Base-by-base conservation (phyloP, 2,888 invertebrate genomes). In the Callosobruchus maculatus region DNA sequence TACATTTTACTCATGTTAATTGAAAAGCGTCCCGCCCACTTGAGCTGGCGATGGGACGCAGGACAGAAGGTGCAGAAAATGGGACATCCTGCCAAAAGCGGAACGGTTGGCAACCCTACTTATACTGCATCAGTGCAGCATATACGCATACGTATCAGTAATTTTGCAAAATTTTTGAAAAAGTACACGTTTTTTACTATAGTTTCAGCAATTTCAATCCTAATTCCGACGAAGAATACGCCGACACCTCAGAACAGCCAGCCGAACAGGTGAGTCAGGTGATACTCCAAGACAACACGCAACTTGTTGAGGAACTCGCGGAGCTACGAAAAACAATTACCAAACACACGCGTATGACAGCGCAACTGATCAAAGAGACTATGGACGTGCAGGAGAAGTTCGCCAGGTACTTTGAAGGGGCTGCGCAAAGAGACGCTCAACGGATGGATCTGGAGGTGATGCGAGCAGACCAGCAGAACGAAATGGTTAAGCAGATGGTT, bases 401-500 rank as follows among this genome's bases (percentile, higher is more conserved):
- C 13, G 72, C 76, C 13, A 74, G 74, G 4, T 75, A 75, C 68
- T 74, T 78, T n/a, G 78, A 77, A 7, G 72, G 72, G 9, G 68
- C 77, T 0, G 71, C 74, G 0, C 72, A 74, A 22, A 75, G 74
- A 21, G 76, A 79, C 68, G 70, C 72, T 22, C 74, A 76, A n/a
- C 70, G 72, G 21, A 26, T 77, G 13, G 74, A 75, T 68, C 72
- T 78, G 0, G 75, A 78, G 26, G 75, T 77, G 70, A 75, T 74
- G 0, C 72, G 76, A 69, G 72, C 75, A 71, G 73, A 74, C 31
- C 77, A 79, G 71, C 78, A 79, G 31, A 74, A 77, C 9, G 79
- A 78, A 72, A 75, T 78, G 18, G 76, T 78, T 9, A 74, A 78
- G 31, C 79, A 79, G 72, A 77, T 78, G 77, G 77, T 75, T 71